Base-by-base conservation (phyloP, 2,113 vertebrate genomes). In the Passerina amoena region DNA sequence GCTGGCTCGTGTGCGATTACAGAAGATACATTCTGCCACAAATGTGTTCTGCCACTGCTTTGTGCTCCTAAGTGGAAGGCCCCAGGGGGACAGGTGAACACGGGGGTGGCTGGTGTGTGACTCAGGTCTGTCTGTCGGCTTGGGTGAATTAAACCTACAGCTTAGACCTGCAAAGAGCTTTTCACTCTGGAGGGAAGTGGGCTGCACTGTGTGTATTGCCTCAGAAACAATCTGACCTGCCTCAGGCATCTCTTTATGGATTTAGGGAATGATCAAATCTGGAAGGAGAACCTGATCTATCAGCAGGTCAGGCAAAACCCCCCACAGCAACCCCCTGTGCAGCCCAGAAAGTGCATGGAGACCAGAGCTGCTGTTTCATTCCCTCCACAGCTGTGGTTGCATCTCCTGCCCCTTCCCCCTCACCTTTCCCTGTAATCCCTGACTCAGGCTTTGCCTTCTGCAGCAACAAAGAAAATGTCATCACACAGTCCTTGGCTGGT, bases 391-490 rank as follows among this genome's bases (percentile, higher is more conserved):
- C 86, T 82, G 73, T 1, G 2, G 22, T 2, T 17, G 16, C 61
- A 28, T 47, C 91, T 91, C 38, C 73, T 42, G 4, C 63, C 47
- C 59, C 42, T 72, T 91, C 56, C 56, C 71, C 51, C 61, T 71
- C 1, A 1, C 63, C 51, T 68, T 60, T 81, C 71, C 47, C 61
- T 44, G 11, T 20, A 28, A 31, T 51, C 66, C 56, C 60, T 14
- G 31, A 38, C 7, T 86, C 18, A 6, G 71, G 51, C 93, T 88
- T 87, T 57, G 92, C 86, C 47, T 86, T 92, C 40, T 66, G 75
- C 73, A 92, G 94, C 90, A 83, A 42, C 63, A 64, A 73, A 82
- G 84, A 48, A 78, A 87, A 77, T n/a, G 68, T 75, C 83, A 56
- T 78, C 75, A 57, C 20, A 59, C 44, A 0, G 12, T 83, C 54